phyloP scores from a whole-genome alignment of 2,888 invertebrate genomes.

The Colostygia pectinataria region DNA sequence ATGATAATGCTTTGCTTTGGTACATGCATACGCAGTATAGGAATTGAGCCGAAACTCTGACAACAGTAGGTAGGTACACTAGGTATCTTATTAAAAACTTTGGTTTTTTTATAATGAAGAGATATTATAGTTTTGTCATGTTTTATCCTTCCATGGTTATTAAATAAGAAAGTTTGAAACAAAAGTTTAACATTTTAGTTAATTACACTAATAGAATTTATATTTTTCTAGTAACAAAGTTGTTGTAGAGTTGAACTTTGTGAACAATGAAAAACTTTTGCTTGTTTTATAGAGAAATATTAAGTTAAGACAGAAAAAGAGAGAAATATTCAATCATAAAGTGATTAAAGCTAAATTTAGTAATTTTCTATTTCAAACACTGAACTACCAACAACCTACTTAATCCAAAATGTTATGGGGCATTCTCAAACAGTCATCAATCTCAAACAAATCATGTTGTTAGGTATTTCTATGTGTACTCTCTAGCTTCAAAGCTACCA shows the following conservation, averaged over 20 bases:
- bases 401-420: background rate
- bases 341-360: no score
- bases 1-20: conserved; percentile 43
- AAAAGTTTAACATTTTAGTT: conserved; percentile 13
- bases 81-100: background rate
- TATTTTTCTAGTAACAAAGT: no score
- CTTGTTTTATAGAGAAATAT: background rate
- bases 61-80: no score
- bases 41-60: no score
- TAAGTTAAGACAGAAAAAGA: conserved; percentile 6
- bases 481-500: background rate
- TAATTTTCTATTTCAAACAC: background rate
- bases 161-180: conserved; percentile 7
- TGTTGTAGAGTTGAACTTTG: no score
- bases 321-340: conserved; percentile 7
- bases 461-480: background rate
- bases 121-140: background rate
- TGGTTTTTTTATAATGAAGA: no score
- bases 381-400: background rate
- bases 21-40: no score
- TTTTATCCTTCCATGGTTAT: conserved; percentile 15
- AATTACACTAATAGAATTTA: no score
- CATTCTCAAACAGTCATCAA: conserved; percentile 2
- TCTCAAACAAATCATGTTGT: no score
- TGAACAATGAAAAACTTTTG: conserved; percentile 11